Percentiles rank a stretch among this genome's conserved stretches.
Conservation (phyloP, 2,888 invertebrate species). For the Hirtodrosophila cameraria region DNA sequence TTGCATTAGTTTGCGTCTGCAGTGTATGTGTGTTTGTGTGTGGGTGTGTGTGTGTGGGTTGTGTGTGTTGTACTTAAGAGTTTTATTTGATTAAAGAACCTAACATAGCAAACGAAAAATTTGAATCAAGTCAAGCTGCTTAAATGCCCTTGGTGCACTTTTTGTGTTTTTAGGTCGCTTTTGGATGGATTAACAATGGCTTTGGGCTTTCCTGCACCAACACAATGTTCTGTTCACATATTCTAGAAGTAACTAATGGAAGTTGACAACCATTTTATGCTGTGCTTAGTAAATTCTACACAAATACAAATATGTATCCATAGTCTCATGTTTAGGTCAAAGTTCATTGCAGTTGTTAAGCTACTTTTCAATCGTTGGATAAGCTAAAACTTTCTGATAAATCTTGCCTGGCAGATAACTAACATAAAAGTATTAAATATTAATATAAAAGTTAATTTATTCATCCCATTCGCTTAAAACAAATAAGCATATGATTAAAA, state of each 20-base stretch:
- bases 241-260: background rate
- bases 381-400: too few species aligned
- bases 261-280: background rate
- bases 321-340: too few species aligned
- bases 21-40: constrained; percentile 1
- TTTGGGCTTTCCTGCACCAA: constrained; percentile 4
- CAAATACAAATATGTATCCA: background rate
- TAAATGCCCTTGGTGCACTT: constrained; percentile 41
- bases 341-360: too few species aligned
- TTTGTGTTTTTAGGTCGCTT: constrained; percentile 41
- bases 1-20: constrained; percentile 55
- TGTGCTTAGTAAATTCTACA: background rate
- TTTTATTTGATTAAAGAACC: constrained; percentile 35
- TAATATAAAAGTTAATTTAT: too few species aligned
- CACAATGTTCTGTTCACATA: background rate
- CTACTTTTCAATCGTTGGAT: too few species aligned
- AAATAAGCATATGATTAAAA: too few species aligned
- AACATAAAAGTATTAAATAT: too few species aligned
- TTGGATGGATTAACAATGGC: constrained; percentile 4
- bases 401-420: too few species aligned
- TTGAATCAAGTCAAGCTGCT: constrained; percentile 58
- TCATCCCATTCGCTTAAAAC: too few species aligned
- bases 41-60: constrained; percentile 15
- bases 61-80: constrained; percentile 21
- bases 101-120: constrained; percentile 47